Base-by-base conservation (phyloP, 2,888 invertebrate species). In the Drosophila planitibia region DNA sequence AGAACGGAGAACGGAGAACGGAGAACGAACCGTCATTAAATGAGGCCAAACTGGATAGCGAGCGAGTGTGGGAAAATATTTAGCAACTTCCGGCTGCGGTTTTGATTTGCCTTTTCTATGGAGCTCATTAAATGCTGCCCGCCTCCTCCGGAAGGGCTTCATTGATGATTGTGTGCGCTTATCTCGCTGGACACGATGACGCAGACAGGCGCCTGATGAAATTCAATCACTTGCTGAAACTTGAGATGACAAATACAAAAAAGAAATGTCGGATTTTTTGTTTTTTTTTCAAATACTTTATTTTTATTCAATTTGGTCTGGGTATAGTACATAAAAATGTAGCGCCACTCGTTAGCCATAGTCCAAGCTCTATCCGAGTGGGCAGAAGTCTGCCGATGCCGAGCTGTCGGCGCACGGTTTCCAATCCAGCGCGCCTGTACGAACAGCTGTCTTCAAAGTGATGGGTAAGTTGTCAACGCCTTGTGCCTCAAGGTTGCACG, bases 31-130 rank as follows among this genome's bases (percentile, higher is more conserved):
- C 79, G 75, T 70, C 90, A 78, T 70, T 82, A 88, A 90, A 85
- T 85, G 85, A 90, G 86, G 89, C 87, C 90, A 86, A 86, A 74
- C 71, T 78, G 74, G 82, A 61, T 30, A 30, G n/a, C 58, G 4
- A 44, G 22, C 58, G 81, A 91, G 86, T 91, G 91, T 91, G 91
- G 91, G 91, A 92, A 91, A 91, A 91, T 85, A 89, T 91, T 91
- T 80, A 76, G 79, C 90, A 82, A 91, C 92, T 91, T 91, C 91
- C 91, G 91, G 91, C 79, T 91, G 80, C 61, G 89, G 83, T 66
- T 83, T 81, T 75, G 76, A 81, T 82, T 83, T 68, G 62, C 67
- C 60, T 73, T 73, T 67, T 81, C 74, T 70, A 69, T 63, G 70
- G 57, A 83, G 78, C 81, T 80, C 74, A 77, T 73, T 72, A 60